phyloP scores from a whole-genome alignment of 2,888 invertebrate genomes.

The Dorcus parallelipipedus region DNA sequence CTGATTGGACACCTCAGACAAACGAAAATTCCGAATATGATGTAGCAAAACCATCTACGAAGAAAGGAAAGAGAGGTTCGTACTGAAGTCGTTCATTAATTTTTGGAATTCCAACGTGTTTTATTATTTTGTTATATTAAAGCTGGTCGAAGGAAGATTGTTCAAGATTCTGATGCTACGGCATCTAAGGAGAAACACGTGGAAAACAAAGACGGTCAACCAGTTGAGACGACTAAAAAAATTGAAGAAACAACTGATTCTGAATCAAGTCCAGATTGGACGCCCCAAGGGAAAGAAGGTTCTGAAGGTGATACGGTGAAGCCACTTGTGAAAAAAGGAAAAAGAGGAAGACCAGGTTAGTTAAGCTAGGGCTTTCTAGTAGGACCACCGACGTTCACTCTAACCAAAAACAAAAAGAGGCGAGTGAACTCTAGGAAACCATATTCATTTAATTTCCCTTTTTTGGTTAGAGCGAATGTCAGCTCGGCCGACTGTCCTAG shows the following conservation, averaged over 20 bases:
- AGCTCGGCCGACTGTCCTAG: no score
- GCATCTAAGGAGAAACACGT: slow-evolving; percentile 64
- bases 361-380: no score
- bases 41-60: slow-evolving; percentile 41
- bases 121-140: not conserved
- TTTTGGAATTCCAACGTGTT: not conserved
- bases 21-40: slow-evolving; percentile 47
- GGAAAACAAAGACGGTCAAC: slow-evolving; percentile 57
- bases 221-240: slow-evolving; percentile 51
- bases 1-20: slow-evolving; percentile 70
- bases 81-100: no score
- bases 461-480: no score
- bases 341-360: slow-evolving; percentile 7
- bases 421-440: no score
- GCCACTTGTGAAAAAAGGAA: slow-evolving; percentile 26
- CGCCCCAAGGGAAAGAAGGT: slow-evolving; percentile 57
- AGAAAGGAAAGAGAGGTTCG: slow-evolving; percentile 9
- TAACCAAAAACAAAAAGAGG: no score
- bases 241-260: slow-evolving; percentile 58
- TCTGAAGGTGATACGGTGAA: slow-evolving; percentile 44
- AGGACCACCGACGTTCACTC: no score
- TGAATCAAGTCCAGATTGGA: slow-evolving; percentile 74
- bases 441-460: no score
- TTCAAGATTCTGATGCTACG: slow-evolving; percentile 39
- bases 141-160: slow-evolving; percentile 9